Percentiles rank a stretch among this genome's conserved stretches.
Evolutionary conservation across 2,113 vertebrate genomes (phyloP).

Genomic region (Rhinolophus ferrumequinum): DNA sequence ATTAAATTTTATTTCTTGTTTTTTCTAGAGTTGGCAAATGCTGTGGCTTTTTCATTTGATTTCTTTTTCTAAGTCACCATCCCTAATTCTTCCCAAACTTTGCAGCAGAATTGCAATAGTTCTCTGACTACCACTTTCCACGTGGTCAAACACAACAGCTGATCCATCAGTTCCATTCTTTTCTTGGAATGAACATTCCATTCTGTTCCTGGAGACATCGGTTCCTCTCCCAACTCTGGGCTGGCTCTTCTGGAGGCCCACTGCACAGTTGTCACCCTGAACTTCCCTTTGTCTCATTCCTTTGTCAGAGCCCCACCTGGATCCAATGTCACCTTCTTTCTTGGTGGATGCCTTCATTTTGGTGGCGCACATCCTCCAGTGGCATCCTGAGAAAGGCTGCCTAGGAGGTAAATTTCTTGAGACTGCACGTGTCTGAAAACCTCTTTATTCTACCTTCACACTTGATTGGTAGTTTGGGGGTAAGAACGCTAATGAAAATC

Average conservation of each 20-base stretch:
- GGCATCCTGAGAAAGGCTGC: background rate
- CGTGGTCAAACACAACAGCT: background rate
- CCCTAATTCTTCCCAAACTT: background rate
- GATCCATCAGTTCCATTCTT: background rate
- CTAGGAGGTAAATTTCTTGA: background rate
- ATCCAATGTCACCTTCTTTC: background rate
- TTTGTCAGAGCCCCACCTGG: background rate
- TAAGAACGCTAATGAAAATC: background rate
- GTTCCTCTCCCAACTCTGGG: background rate
- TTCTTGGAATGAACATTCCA: background rate
- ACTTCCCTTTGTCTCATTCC: background rate
- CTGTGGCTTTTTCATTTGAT: background rate
- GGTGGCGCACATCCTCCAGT: background rate
- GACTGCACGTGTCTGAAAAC: background rate
- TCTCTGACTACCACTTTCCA: background rate
- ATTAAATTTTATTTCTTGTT: constrained; percentile 33
- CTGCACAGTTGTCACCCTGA: background rate
- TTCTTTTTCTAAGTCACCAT: constrained; percentile 8
- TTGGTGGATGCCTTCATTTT: background rate
- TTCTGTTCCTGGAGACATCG: background rate
- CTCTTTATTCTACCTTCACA: background rate
- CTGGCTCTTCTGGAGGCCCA: background rate
- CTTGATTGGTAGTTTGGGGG: background rate
- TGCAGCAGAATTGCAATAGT: background rate
- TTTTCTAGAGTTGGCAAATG: constrained; percentile 1